Evolutionary conservation across 2,888 invertebrate species (phyloP), one percentile per base, ranked within the genome.

Genomic region (Cheilosia vernalis): DNA sequence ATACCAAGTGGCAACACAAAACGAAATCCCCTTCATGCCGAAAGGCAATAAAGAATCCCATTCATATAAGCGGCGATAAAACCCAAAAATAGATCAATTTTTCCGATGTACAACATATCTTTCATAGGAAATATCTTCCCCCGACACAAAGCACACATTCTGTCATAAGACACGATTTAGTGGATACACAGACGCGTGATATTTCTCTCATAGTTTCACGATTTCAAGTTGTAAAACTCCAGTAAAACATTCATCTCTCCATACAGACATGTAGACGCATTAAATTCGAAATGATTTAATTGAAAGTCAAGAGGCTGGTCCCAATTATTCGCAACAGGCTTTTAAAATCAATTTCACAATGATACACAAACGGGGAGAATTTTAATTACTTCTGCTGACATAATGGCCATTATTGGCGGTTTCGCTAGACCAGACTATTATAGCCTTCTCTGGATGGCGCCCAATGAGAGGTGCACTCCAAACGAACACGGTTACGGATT

Each of bases 301-400:
- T 82, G 70, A 82, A 82, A 82, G 76, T 82, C 81, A 82, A 82
- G 81, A 69, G 81, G 76, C 37, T 51, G 56, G 24, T 42, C 58
- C 44, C 53, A 61, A 81, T 82, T 67, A 67, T 67, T 56, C 19
- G 67, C 67, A 56, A 67, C 67, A 67, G 44, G 66, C 55, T 55
- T 56, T 67, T 30, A 56, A 67, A 67, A 67, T 56, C 55, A 44
- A 67, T 67, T 67, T 56, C 67, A 67, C 67, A 67, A 67, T 56
- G 42, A 51, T 24, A 64, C 44, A 53, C 42, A 6, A 24, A 24
- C 17, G 21, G 9, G 30, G 63, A 58, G 55, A 47, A 70, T 66
- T 76, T 82, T 82, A 82, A 82, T 82, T 82, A 82, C 76, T 67
- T 67, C 60, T 56, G 66, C 78, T 83, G 82, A 78, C 72, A 73